Percentiles rank a stretch among this genome's conserved stretches.
Conservation (phyloP, 2,113 vertebrate species). For the Pycnonotus jocosus region DNA sequence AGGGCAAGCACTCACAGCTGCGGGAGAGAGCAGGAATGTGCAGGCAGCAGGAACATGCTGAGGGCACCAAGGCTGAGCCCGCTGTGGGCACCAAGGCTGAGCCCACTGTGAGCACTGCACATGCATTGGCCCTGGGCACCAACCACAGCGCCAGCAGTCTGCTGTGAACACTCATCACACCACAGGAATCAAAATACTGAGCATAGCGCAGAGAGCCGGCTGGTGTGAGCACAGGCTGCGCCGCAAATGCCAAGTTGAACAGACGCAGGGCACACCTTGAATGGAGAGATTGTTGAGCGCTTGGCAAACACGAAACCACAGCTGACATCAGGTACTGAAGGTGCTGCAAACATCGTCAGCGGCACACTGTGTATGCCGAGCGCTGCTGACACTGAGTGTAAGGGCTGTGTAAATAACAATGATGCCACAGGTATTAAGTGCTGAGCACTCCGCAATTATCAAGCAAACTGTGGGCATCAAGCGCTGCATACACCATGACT, state of each 20-base stretch:
- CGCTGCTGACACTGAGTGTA: not conserved
- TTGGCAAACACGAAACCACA: not conserved
- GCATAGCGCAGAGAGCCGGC: rapidly evolving
- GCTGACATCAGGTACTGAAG: not conserved
- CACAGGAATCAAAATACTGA: not conserved
- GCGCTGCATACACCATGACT: not conserved
- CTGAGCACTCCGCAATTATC: constrained; percentile 45
- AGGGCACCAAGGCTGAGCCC: not conserved
- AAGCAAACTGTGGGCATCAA: constrained; percentile 26
- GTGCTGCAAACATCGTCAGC: not conserved
- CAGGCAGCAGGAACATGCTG: rapidly evolving
- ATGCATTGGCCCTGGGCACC: not conserved
- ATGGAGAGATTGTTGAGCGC: not conserved
- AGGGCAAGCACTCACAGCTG: not conserved
- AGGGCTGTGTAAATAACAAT: not conserved
- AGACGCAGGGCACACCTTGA: not conserved
- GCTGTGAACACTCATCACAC: not conserved
- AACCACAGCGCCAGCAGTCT: not conserved
- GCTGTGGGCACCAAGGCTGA: not conserved
- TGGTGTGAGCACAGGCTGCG: rapidly evolving
- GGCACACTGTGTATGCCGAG: rapidly evolving
- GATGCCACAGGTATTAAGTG: constrained; percentile 60
- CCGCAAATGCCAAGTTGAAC: not conserved
- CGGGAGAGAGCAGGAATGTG: rapidly evolving
- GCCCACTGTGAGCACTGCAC: not conserved